Conservation (phyloP, 2,113 vertebrate species). For the Oryzias curvinotus region DNA sequence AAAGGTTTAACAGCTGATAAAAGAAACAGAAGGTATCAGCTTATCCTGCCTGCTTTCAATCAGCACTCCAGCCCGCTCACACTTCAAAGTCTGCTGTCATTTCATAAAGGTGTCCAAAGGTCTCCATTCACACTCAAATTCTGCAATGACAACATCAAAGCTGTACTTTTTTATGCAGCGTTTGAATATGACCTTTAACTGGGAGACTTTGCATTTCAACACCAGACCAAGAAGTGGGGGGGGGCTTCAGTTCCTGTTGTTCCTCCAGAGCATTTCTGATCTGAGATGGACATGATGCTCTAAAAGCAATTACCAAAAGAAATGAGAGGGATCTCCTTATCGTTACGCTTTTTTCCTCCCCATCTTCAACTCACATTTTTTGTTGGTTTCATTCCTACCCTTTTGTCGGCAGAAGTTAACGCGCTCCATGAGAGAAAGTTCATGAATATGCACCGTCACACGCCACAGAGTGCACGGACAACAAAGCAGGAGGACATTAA, state of each 20-base stretch:
- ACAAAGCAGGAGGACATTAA: constrained; percentile 69
- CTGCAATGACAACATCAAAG: not conserved
- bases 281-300: too few relatives aligned
- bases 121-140: not conserved
- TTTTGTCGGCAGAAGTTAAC: constrained; percentile 51
- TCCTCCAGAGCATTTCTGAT: too few relatives aligned
- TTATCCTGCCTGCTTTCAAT: constrained; percentile 9
- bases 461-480: constrained; percentile 56
- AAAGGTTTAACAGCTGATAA: constrained; percentile 46
- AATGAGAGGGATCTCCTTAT: not conserved
- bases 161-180: not conserved
- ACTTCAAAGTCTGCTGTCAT: not conserved
- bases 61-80: not conserved
- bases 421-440: constrained; percentile 47
- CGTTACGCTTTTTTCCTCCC: constrained; percentile 5
- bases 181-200: too few relatives aligned
- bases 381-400: not conserved
- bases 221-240: too few relatives aligned
- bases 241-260: too few relatives aligned
- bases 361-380: not conserved
- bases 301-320: too few relatives aligned
- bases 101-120: not conserved
- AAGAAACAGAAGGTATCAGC: not conserved
- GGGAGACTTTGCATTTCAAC: too few relatives aligned
- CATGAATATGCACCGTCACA: constrained; percentile 73